These are phyloP conservation scores for Hoplias malabaricus DNA, from an alignment of 2,113 vertebrate species.

Conservation along the genomic window DNA sequence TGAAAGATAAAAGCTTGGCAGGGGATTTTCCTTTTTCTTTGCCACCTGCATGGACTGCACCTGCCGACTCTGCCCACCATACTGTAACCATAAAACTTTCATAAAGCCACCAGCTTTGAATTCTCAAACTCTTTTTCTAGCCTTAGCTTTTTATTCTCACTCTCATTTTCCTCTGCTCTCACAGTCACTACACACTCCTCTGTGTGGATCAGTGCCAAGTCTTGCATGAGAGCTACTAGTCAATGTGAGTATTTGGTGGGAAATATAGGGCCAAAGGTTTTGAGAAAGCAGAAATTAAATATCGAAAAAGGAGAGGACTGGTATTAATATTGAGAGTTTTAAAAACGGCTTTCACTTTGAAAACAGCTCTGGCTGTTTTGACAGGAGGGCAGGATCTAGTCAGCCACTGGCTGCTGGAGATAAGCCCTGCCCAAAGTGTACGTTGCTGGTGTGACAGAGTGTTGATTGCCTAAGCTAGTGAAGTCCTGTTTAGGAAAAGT, in stretches of 20 bases:
- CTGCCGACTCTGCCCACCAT: constrained; percentile 36
- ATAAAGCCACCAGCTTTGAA: constrained; percentile 23
- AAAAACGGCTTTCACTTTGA: too few relatives aligned
- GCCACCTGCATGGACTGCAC: constrained; percentile 43
- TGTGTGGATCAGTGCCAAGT: not conserved
- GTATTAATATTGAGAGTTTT: not conserved
- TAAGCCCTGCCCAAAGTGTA: too few relatives aligned
- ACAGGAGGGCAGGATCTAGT: too few relatives aligned
- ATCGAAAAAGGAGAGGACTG: constrained; percentile 19
- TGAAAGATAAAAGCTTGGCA: constrained; percentile 47
- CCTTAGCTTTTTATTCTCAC: constrained; percentile 19
- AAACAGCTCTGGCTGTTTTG: too few relatives aligned
- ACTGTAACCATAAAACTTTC: constrained; percentile 31
- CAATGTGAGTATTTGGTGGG: not conserved
- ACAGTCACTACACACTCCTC: not conserved
- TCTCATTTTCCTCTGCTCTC: not conserved
- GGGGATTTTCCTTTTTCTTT: constrained; percentile 12
- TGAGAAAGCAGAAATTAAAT: too few relatives aligned
- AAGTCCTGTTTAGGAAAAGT: not conserved
- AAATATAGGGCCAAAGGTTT: too few relatives aligned
- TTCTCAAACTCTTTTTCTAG: constrained; percentile 11
- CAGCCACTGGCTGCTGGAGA: too few relatives aligned
- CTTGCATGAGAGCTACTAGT: constrained; percentile 8
- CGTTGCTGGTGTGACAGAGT: not conserved
- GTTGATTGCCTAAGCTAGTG: not conserved